Base-by-base conservation (phyloP, 2,888 invertebrate genomes). In the Phyllotreta cruciferae region DNA sequence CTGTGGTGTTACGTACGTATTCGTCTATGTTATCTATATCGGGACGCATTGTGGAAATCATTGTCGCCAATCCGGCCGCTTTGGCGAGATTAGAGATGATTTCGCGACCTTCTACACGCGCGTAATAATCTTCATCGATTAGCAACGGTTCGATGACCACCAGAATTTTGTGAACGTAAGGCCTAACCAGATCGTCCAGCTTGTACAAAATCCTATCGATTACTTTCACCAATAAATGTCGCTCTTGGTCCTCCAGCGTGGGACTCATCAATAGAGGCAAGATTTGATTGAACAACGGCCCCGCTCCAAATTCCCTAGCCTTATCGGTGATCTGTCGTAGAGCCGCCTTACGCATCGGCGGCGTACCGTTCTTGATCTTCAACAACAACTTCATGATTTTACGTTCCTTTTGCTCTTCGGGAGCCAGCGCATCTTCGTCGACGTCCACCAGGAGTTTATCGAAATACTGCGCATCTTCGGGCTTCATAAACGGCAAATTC, bases 21-120 rank as follows among this genome's bases (percentile, higher is more conserved):
- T 98, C 98, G 81, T 98, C 98, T 75, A 98, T 98, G 80, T 99
- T 99, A 82, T 99, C 99, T 75, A 99, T 99, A 84, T 99, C 99
- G 0, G 99, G 99, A 79, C 99, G 87, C 99, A 99, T 99, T 0
- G 99, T 99, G 3, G 98, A 98, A 77, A 99, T 99, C 99, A 99
- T 99, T 9, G 99, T 99, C 3, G 99, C 99, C 60, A 99, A 83
- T 61, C 99, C 99, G 2, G 99, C 99, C 1, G 99, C 99, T 84
- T 99, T 99, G 0, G 99, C 98, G 77, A 99, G 85, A 82, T 99
- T 99, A 0, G 97, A 98, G 77, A 99, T 99, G 73, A 99, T 99
- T 83, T 99, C 99, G 77, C 99, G 88, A 53, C 64, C 57, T 82
- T 99, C 99, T 6, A 99, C 99, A 79, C 99, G 92, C 34, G 99